These are phyloP conservation scores for Nycticryphes semicollaris DNA, from an alignment of 2,113 vertebrate species.

Conservation along the genomic window DNA sequence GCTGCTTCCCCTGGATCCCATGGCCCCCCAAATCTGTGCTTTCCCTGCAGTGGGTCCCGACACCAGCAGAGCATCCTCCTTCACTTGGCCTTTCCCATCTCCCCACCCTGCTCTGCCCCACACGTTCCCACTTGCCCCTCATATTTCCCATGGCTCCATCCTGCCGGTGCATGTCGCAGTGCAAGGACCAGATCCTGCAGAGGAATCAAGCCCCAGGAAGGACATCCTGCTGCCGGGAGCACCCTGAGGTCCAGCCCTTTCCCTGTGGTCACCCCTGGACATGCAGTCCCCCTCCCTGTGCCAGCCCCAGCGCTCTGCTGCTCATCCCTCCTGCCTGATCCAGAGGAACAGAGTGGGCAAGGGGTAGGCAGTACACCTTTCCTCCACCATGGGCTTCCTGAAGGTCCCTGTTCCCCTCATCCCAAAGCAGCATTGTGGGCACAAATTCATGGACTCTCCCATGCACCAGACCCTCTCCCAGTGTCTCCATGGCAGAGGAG, in stretches of 20 bases:
- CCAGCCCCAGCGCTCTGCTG: neutral
- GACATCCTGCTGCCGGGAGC: rapidly evolving
- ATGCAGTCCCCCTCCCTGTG: rapidly evolving
- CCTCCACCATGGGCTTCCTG: neutral
- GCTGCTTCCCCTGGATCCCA: neutral
- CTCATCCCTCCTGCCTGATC: neutral
- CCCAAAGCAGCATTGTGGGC: neutral
- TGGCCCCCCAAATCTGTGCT: rapidly evolving
- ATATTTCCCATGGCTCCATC: neutral
- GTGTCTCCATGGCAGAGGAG: neutral
- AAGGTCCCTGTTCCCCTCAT: neutral
- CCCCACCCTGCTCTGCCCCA: rapidly evolving
- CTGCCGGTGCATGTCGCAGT: rapidly evolving
- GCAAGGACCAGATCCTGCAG: neutral
- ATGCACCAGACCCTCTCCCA: neutral
- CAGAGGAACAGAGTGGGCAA: rapidly evolving
- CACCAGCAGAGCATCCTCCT: rapidly evolving
- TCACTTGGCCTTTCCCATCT: neutral
- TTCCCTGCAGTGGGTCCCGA: rapidly evolving
- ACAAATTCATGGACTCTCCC: neutral
- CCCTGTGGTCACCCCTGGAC: rapidly evolving
- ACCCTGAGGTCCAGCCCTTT: rapidly evolving
- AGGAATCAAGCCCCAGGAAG: neutral
- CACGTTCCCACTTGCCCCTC: rapidly evolving
- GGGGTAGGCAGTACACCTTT: neutral